Base-by-base conservation (phyloP, 2,888 invertebrate genomes). In the Cybosia mesomella region DNA sequence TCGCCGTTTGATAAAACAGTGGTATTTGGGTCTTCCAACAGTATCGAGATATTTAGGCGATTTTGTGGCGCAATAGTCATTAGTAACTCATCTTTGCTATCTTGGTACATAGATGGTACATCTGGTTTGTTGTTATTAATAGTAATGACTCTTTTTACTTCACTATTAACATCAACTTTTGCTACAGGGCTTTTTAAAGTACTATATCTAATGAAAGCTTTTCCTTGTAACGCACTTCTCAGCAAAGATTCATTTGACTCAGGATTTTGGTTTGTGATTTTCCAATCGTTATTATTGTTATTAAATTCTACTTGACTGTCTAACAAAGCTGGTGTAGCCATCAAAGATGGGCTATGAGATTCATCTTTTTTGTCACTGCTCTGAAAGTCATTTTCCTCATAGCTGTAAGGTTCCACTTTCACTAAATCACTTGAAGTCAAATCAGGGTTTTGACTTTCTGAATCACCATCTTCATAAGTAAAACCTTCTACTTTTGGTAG, bases 231-330 rank as follows among this genome's bases (percentile, higher is more conserved):
- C 13, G 98, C 98, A 87, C 97, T 98, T 80, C 98, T 95, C 75
- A 98, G 91, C 74, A 98, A 91, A 39, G 98, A 98, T 85, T 98
- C 98, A 24, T 97, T 96, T 34, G 95, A 94, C 84, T 94, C 94
- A 36, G 93, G 91, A 85, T 97, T 97, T 89, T 97, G 97, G 87
- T 97, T 96, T 68, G 97, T 96, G 87, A 97, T 95, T 87, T 97
- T 97, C 97, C 97, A 97, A 89, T 98, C 97, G 89, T 98, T 97
- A 89, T 97, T 97, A 87, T 97, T 97, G 83, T 97, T 96, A 87
- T 96, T 96, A 91, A 95, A 95, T 96, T 95, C 94, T 62, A 89
- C 89, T 88, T 91, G 91, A 81, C 85, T 91, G 81, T 95, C 96
- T 87, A 96, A 87, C 83, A 96, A 86, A 53, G 87, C 85, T 21